Percentiles rank a stretch among this genome's conserved stretches.
phyloP scores from a whole-genome alignment of 2,888 invertebrate species.

The Tetranychus piercei region DNA sequence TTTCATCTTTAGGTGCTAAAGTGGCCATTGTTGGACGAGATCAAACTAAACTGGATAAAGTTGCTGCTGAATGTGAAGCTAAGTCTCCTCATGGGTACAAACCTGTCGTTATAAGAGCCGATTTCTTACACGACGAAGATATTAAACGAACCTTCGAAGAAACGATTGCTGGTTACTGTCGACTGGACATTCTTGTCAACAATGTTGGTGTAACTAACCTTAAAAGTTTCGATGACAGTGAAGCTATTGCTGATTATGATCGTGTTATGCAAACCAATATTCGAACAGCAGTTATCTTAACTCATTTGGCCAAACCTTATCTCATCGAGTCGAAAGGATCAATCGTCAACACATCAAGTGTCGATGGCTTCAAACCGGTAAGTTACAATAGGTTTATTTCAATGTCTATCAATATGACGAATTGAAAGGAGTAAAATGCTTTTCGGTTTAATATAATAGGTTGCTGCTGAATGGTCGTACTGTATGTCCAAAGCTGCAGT shows the following conservation, averaged over 20 bases:
- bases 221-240: neutral
- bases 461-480: neutral
- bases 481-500: slow-evolving; percentile 12
- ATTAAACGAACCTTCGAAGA: neutral
- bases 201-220: neutral
- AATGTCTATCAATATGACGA: neutral
- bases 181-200: slow-evolving; percentile 16
- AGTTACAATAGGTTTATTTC: neutral
- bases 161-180: slow-evolving; percentile 9
- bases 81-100: neutral
- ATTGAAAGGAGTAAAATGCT: neutral
- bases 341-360: slow-evolving; percentile 11
- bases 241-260: slow-evolving; percentile 11
- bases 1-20: neutral
- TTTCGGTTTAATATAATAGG: neutral
- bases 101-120: neutral
- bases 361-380: neutral
- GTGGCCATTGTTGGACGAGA: neutral
- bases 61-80: neutral
- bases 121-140: neutral
- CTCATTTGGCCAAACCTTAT: slow-evolving; percentile 6
- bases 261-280: slow-evolving; percentile 11
- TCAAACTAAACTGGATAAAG: neutral
- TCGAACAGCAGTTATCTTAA: slow-evolving; percentile 12
- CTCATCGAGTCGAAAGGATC: slow-evolving; percentile 13